Base-by-base conservation (phyloP, 2,797 vertebrate genomes). In the Nyctibius grandis region DNA sequence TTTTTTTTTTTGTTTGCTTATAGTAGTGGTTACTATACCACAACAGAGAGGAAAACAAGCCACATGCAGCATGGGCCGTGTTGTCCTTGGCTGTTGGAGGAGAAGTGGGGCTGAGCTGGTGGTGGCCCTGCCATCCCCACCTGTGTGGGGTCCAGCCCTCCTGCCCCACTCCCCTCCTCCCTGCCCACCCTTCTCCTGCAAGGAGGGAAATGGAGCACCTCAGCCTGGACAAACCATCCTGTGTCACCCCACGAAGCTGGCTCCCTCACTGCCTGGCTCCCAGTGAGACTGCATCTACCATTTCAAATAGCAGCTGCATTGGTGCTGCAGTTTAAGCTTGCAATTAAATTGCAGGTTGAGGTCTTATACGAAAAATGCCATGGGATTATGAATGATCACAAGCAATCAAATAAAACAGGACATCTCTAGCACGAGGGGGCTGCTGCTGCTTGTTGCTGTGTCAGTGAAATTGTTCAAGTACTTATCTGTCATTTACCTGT, bases 51-150 rank as follows among this genome's bases (percentile, higher is more conserved):
- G 28, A 82, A 76, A 76, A 47, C 1, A 31, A 72, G 36, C 19
- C 6, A 44, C 2, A 1, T 26, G 20, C 18, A 9, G 5, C 36
- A 51, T 4, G 5, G 54, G 8, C 54, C 82, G 11, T 25, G 2
- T 4, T 65, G 31, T 63, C n/a, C 33, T 73, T 56, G 19, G 47
- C 25, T 91, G 51, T 12, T 18, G 44, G 22, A 59, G 15, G 18
- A 88, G 12, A 26, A 74, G 10, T 3, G 3, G 15, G 16, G 36
- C 29, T 2, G 4, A 64, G 25, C 11, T 84, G 16, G 25, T 4
- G 5, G 31, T 45, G 50, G 33, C 23, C 29, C 60, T 70, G 33
- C 29, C 36, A 59, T n/a, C 1, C 3, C 13, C 4, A 0, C 15
- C 10, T 23, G 26, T 8, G 9, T 12, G 3, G 4, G 26, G 9